A percentile compares a stretch with the other conserved stretches of the same genome.
Evolutionary conservation across 1,140 invertebrate species (phyloP).

Genomic region (Plutomurus gul): DNA sequence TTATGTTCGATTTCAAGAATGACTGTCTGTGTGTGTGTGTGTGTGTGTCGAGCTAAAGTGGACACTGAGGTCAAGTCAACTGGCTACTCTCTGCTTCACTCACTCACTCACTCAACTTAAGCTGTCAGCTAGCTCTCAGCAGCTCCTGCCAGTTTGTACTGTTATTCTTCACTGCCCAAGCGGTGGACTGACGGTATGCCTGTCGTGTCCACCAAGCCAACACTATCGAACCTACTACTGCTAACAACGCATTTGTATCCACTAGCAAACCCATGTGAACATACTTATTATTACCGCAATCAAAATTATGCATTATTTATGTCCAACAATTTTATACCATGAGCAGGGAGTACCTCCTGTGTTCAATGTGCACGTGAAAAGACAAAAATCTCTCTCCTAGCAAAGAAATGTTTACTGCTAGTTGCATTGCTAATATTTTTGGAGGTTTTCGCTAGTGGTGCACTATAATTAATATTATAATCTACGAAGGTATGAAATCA

Average conservation of each 20-base stretch:
- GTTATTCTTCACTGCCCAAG: constrained; percentile 39
- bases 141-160: constrained; percentile 35
- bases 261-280: background rate
- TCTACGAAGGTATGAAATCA: too few relatives aligned
- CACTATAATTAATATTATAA: too few relatives aligned
- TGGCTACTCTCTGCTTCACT: background rate
- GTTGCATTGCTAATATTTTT: too few relatives aligned
- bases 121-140: constrained; percentile 10
- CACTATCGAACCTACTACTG: background rate
- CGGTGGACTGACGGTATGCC: constrained; percentile 22
- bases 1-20: constrained; percentile 8
- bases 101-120: background rate
- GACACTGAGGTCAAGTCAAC: constrained; percentile 43
- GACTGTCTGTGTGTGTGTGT: background rate
- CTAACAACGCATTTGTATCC: background rate
- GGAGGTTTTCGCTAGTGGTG: too few relatives aligned
- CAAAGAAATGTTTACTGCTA: too few relatives aligned
- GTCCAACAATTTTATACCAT: too few relatives aligned
- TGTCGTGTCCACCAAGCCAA: background rate
- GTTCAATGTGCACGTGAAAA: too few relatives aligned
- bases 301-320: too few relatives aligned
- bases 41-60: constrained; percentile 22
- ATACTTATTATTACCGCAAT: too few relatives aligned
- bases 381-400: too few relatives aligned
- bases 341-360: too few relatives aligned